Conservation (phyloP, 1,140 invertebrate genomes). For the Microplitis mediator region DNA sequence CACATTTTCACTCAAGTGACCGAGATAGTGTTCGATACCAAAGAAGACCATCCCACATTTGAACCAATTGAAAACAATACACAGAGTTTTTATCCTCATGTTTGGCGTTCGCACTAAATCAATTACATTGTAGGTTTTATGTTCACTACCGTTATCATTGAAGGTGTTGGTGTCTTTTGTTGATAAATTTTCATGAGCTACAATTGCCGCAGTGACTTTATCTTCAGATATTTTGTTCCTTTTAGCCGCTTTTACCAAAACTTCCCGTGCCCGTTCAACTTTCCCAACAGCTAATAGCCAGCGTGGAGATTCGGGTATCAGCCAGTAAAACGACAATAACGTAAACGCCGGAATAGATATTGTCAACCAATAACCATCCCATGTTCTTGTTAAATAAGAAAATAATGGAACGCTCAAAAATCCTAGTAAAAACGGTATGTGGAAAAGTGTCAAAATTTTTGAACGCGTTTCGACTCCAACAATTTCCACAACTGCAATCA, state of each 20-base stretch:
- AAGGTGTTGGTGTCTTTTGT: slow-evolving; percentile 39
- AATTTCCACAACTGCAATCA: slow-evolving; percentile 71
- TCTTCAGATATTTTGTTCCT: slow-evolving; percentile 55
- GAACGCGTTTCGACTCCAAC: slow-evolving; percentile 74
- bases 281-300: slow-evolving; percentile 81
- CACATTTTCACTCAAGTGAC: slow-evolving; percentile 59
- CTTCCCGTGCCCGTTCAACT: slow-evolving; percentile 70
- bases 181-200: slow-evolving; percentile 54
- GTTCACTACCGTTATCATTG: slow-evolving; percentile 42
- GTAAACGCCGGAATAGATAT: slow-evolving; percentile 75
- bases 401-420: slow-evolving; percentile 62
- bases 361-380: slow-evolving; percentile 76
- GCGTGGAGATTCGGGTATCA: slow-evolving; percentile 80
- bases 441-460: slow-evolving; percentile 72
- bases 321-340: slow-evolving; percentile 74
- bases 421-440: slow-evolving; percentile 63
- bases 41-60: slow-evolving; percentile 62
- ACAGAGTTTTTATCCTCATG: slow-evolving; percentile 65
- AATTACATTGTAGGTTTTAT: slow-evolving; percentile 67
- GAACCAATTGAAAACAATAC: slow-evolving; percentile 61
- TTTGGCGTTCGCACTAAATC: slow-evolving; percentile 77
- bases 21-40: slow-evolving; percentile 61
- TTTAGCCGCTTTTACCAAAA: slow-evolving; percentile 71
- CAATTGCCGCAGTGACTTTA: slow-evolving; percentile 58
- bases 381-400: slow-evolving; percentile 69